phyloP scores from a whole-genome alignment of 2,797 vertebrate genomes.

The Helarctos malayanus region DNA sequence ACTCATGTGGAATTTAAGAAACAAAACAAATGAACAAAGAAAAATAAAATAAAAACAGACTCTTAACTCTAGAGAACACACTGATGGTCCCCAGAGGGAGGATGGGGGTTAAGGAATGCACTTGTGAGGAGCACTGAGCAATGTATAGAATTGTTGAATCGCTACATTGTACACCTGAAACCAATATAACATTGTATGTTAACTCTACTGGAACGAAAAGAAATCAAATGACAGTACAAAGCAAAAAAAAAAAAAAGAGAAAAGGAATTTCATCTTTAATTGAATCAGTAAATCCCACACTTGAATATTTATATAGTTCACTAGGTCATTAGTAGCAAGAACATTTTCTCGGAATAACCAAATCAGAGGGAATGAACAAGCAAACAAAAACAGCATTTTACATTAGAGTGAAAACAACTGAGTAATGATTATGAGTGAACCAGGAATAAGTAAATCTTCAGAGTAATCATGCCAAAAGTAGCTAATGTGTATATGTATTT shows the following conservation, averaged over 20 bases:
- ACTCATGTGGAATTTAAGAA: not conserved
- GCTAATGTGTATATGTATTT: not conserved
- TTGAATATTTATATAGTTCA: slow-evolving; percentile 14
- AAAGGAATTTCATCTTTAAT: not conserved
- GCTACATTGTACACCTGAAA: not conserved
- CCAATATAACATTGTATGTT: not conserved
- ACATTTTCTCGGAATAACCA: not conserved
- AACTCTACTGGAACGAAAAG: not conserved
- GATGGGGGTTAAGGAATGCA: not conserved
- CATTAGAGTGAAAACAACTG: not conserved
- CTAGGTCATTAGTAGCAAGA: not conserved
- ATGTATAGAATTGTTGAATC: not conserved
- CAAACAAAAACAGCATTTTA: not conserved
- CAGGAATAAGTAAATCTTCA: not conserved
- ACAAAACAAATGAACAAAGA: not conserved
- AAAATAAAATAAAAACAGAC: not conserved
- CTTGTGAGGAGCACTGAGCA: not conserved
- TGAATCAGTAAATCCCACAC: not conserved
- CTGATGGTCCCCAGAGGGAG: not conserved
- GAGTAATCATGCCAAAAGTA: not conserved
- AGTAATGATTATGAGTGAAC: not conserved
- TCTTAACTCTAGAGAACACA: not conserved
- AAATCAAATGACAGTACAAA: not conserved
- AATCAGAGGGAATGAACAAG: not conserved
- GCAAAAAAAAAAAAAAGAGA: not conserved